Evolutionary conservation across 2,113 vertebrate species (phyloP), one percentile per base, ranked within the genome.

Genomic region (Gasterosteus aculeatus): DNA sequence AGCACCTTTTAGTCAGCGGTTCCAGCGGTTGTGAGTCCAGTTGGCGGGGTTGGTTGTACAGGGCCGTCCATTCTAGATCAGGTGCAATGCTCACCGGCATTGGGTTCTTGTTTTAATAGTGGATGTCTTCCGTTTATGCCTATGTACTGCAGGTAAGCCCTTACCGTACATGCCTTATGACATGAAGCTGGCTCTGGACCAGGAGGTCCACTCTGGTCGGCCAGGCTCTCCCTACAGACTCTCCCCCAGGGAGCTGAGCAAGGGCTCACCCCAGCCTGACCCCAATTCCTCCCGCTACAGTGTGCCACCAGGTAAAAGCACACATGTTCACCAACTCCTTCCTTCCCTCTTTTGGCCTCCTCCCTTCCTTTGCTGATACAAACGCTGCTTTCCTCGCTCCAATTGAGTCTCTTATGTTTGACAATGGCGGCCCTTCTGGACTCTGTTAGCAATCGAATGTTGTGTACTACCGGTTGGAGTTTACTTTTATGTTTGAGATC

Each of bases 81-180:
- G 41, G 74, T 82, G 35, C 72, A 44, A 10, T 70, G 80, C 74
- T 81, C 47, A 51, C 68, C 60, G 41, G 82, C 75, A 69, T 83
- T 58, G 80, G 56, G 75, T 72, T 78, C 72, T 81, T 77, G 26
- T 82, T 80, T 86, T 81, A 83, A 84, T 77, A 86, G 83, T 75
- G 80, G 80, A 35, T 86, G 66, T 83, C 69, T 88, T 77, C 69
- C 84, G 58, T 91, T 56, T 85, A 84, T 89, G 78, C 87, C 90
- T 90, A 85, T 89, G 75, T 54, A 75, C 84, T 83, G 14, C 94
- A 96, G 96, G 96, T 91, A 96, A 97, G 88, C 91, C 95, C 3
- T 94, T 95, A 69, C 64, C 95, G 85, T 97, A 95, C 88, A 94
- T 97, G 93, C 92, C 95, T 85, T 97, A 95, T 80, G 96, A 97